Conservation (phyloP, 1,140 invertebrate genomes). For the Bilobella aurantiaca region DNA sequence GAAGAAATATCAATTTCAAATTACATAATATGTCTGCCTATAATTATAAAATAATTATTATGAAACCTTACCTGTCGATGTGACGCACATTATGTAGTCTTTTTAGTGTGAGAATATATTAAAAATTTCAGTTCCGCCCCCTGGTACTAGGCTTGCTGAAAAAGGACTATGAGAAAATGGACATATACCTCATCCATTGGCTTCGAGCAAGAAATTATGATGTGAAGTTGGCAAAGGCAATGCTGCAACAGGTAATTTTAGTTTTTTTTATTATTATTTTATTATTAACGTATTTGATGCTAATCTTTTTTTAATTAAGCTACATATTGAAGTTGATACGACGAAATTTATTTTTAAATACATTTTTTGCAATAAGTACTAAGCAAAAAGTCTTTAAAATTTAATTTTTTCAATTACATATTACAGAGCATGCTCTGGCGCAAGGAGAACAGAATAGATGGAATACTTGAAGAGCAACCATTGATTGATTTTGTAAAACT, state of each 20-base stretch:
- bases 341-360: too few species aligned
- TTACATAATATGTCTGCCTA: too few species aligned
- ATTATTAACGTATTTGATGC: not conserved
- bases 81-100: too few species aligned
- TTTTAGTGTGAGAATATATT: too few species aligned
- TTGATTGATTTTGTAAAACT: not conserved
- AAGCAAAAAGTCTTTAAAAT: too few species aligned
- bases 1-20: too few species aligned
- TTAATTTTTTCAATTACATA: too few species aligned
- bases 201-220: not conserved
- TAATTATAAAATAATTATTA: too few species aligned
- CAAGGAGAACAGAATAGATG: not conserved
- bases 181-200: not conserved
- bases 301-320: not conserved
- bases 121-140: not conserved
- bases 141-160: not conserved
- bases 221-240: not conserved
- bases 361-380: too few species aligned
- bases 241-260: not conserved
- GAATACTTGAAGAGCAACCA: not conserved
- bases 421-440: not conserved
- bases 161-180: not conserved
- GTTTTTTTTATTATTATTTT: too few species aligned
- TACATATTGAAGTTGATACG: too few species aligned
- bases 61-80: too few species aligned